Percentiles rank a stretch among this genome's conserved stretches.
Evolutionary conservation across 2,888 invertebrate species (phyloP).

Genomic region (Leptinotarsa tumamoca): DNA sequence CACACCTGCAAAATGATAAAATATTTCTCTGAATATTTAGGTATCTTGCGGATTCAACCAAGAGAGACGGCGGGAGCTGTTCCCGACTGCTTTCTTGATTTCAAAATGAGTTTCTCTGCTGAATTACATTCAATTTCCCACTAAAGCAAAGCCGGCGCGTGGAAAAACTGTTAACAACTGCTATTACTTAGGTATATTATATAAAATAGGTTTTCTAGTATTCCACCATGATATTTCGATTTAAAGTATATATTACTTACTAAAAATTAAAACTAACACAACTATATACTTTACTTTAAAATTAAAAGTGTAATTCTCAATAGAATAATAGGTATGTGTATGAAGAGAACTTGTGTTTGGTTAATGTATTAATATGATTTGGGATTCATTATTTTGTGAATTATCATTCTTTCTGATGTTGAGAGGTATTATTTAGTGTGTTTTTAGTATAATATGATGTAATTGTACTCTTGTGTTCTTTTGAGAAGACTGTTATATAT

Average conservation of each 20-base stretch:
- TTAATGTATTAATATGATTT: not conserved
- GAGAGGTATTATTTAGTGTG: not conserved
- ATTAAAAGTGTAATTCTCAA: not conserved
- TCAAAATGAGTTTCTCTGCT: no score
- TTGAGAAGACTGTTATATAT: slow-evolving; percentile 10
- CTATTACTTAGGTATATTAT: not conserved
- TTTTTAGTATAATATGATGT: not conserved
- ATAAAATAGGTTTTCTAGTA: not conserved
- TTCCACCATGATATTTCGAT: not conserved
- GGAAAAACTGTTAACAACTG: not conserved
- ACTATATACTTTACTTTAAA: not conserved
- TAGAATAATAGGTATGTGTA: not conserved
- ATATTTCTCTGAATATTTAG: no score
- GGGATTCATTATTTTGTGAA: slow-evolving; percentile 2
- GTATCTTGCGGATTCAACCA: no score
- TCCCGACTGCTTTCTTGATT: no score
- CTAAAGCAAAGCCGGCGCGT: not conserved
- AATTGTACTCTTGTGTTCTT: slow-evolving; percentile 11
- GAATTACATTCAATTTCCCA: not conserved
- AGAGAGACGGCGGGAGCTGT: no score
- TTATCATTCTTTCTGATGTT: not conserved
- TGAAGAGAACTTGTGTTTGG: not conserved
- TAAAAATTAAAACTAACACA: not conserved
- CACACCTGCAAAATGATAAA: no score
- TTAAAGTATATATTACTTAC: not conserved